phyloP scores from a whole-genome alignment of 2,113 vertebrate genomes.

The Otis tarda region DNA sequence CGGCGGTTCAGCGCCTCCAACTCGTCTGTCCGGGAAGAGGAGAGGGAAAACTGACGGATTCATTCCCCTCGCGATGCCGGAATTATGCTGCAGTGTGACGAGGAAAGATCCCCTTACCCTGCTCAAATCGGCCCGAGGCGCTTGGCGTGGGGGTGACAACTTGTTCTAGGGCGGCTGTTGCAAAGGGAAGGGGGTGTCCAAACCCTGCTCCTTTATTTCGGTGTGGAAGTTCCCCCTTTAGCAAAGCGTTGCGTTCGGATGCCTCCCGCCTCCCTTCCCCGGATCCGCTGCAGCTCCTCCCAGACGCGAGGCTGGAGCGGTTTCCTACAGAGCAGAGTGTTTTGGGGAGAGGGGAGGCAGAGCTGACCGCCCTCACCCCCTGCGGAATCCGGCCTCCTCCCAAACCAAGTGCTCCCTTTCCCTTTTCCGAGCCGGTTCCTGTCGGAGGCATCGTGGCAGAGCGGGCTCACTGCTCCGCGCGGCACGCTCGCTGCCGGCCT shows the following conservation, averaged over 20 bases:
- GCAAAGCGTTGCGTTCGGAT: neutral
- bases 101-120: neutral
- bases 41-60: neutral
- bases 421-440: neutral
- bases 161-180: neutral
- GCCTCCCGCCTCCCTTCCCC: neutral
- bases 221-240: neutral
- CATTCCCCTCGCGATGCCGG: neutral
- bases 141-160: neutral
- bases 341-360: neutral
- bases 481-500: neutral
- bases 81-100: neutral
- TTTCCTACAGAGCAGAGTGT: accelerated
- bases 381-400: neutral
- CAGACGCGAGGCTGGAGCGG: neutral
- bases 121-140: neutral
- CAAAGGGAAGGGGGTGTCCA: neutral
- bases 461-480: neutral
- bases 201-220: neutral
- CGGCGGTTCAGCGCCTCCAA: neutral
- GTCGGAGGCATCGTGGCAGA: accelerated
- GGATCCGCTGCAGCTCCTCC: neutral
- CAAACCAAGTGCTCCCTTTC: neutral
- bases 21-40: neutral
- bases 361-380: neutral